Conservation (phyloP, 2,797 vertebrate genomes). For the Schizothorax lantsangensis region DNA sequence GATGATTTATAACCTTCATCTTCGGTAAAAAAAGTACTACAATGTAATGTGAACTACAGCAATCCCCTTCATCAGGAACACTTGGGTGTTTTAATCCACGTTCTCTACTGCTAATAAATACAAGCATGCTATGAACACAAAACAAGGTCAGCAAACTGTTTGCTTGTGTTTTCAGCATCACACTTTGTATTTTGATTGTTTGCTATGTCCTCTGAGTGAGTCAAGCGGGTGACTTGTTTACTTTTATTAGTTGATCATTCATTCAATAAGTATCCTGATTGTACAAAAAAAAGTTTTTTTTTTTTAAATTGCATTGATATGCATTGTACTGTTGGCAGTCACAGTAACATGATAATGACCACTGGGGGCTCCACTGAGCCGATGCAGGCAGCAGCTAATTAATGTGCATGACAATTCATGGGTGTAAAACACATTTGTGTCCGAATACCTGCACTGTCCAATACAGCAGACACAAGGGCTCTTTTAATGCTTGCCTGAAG, state of each 20-base stretch:
- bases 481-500: constrained; percentile 7
- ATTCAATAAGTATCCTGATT: constrained; percentile 25
- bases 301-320: constrained; percentile 37
- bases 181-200: background rate
- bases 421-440: background rate
- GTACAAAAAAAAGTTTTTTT: constrained; percentile 24
- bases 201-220: constrained; percentile 3
- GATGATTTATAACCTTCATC: background rate
- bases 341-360: constrained; percentile 29
- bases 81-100: background rate
- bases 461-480: background rate
- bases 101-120: constrained; percentile 36
- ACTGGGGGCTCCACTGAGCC: constrained; percentile 16
- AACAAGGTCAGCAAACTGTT: background rate
- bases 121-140: constrained; percentile 20
- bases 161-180: constrained; percentile 15
- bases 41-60: background rate
- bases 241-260: constrained; percentile 26
- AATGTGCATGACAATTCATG: background rate
- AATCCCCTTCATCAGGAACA: background rate
- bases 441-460: constrained; percentile 5
- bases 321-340: constrained; percentile 27
- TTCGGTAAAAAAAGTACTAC: background rate
- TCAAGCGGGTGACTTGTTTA: constrained; percentile 6
- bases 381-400: constrained; percentile 18